Evolutionary conservation across 1,140 invertebrate genomes (phyloP).

Genomic region (Cyclargus thomasi): DNA sequence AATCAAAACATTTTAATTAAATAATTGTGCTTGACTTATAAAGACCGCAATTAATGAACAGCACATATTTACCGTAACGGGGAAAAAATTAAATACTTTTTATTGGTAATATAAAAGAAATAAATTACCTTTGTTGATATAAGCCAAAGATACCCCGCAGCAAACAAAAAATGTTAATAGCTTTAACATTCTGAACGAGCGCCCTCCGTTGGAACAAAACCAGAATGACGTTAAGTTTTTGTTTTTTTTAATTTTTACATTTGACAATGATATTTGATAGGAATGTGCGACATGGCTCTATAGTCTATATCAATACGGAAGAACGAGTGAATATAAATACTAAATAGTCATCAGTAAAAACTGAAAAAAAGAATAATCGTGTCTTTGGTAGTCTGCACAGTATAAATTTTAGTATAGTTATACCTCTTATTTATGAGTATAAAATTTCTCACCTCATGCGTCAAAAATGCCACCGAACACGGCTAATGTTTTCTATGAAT

Average conservation of each 20-base stretch:
- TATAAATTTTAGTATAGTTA: no score
- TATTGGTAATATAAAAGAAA: neutral
- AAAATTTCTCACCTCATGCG: no score
- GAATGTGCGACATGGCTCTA: no score
- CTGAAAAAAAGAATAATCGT: no score
- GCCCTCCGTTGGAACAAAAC: slow-evolving; percentile 24
- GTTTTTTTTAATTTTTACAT: neutral
- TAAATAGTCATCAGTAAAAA: no score
- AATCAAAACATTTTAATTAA: slow-evolving; percentile 4
- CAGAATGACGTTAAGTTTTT: slow-evolving; percentile 12
- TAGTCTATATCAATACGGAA: no score
- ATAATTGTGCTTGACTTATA: neutral
- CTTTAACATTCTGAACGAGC: slow-evolving; percentile 30
- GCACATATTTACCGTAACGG: neutral
- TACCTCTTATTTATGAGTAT: no score
- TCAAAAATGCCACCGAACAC: no score
- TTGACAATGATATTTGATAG: neutral
- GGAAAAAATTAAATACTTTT: neutral
- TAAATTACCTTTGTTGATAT: slow-evolving; percentile 28
- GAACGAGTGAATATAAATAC: no score
- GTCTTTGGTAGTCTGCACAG: no score
- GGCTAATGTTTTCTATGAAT: no score
- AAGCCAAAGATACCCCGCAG: slow-evolving; percentile 19
- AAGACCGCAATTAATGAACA: neutral
- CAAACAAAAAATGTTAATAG: slow-evolving; percentile 22